These are phyloP conservation scores for Drosophila multiciliata DNA, from an alignment of 2,888 invertebrate species.

Conservation along the genomic window DNA sequence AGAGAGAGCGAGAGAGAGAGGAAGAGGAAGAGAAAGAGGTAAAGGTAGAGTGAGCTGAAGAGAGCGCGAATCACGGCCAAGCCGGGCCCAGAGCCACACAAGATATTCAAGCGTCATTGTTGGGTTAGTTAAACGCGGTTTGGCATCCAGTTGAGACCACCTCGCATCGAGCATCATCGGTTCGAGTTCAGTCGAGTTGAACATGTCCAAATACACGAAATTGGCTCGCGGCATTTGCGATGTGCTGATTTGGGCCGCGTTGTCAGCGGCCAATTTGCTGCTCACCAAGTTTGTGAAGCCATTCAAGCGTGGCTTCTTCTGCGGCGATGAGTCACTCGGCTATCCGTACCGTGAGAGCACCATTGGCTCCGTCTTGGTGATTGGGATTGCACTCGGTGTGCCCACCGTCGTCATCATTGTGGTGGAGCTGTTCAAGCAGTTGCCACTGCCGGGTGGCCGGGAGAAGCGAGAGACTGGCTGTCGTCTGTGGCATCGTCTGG, in stretches of 20 bases:
- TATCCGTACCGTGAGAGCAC: conserved; percentile 73
- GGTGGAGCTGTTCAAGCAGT: conserved; percentile 79
- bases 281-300: conserved; percentile 70
- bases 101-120: conserved; percentile 50
- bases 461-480: conserved; percentile 49
- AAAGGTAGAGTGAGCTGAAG: conserved; percentile 11
- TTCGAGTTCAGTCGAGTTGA: not conserved
- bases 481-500: conserved; percentile 62
- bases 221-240: conserved; percentile 77
- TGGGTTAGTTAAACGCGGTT: conserved; percentile 72
- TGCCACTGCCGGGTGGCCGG: conserved; percentile 56
- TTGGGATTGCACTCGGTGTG: conserved; percentile 59
- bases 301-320: conserved; percentile 80
- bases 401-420: conserved; percentile 74
- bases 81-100: conserved; percentile 44
- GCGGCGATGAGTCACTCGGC: conserved; percentile 79
- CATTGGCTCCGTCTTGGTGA: conserved; percentile 52
- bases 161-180: not conserved
- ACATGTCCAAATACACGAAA: conserved; percentile 72
- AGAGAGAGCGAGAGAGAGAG: conserved; percentile 12
- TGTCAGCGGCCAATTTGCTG: conserved; percentile 68
- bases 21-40: conserved; percentile 12
- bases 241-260: conserved; percentile 72
- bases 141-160: conserved; percentile 62
- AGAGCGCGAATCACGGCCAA: conserved; percentile 59